These are phyloP conservation scores for Panthera uncia DNA, from an alignment of 2,113 vertebrate species.

Conservation along the genomic window DNA sequence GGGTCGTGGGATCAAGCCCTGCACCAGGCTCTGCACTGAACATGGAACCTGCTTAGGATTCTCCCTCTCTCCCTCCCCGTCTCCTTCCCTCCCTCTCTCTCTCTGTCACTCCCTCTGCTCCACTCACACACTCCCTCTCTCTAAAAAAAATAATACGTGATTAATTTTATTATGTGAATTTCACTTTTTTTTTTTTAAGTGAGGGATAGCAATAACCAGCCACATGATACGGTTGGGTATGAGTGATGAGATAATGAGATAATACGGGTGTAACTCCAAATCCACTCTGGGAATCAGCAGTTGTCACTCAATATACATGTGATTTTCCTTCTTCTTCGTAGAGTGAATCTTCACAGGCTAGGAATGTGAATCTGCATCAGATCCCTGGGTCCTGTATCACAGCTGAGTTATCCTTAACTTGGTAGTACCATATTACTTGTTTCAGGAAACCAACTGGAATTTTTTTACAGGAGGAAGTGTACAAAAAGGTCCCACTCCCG, in stretches of 20 bases:
- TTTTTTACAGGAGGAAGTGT: not conserved
- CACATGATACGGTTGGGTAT: not conserved
- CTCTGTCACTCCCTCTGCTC: no score
- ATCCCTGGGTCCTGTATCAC: not conserved
- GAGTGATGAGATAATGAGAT: not conserved
- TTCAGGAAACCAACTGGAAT: not conserved
- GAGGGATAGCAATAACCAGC: not conserved
- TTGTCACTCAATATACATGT: accelerated
- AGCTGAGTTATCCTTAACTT: not conserved
- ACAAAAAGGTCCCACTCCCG: not conserved
- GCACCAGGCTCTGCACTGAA: no score
- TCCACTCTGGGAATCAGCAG: not conserved
- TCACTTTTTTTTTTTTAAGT: not conserved
- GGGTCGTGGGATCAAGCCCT: no score
- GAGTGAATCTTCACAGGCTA: not conserved
- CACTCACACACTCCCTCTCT: no score
- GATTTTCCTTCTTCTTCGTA: not conserved
- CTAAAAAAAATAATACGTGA: no score
- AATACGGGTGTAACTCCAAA: not conserved
- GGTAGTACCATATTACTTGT: not conserved
- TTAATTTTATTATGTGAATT: not conserved
- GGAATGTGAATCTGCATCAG: not conserved
- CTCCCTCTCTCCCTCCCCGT: no score
- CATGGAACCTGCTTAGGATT: no score
- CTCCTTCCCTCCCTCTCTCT: no score